phyloP scores from a whole-genome alignment of 2,888 invertebrate species.

The Halictus quadricinctus region DNA sequence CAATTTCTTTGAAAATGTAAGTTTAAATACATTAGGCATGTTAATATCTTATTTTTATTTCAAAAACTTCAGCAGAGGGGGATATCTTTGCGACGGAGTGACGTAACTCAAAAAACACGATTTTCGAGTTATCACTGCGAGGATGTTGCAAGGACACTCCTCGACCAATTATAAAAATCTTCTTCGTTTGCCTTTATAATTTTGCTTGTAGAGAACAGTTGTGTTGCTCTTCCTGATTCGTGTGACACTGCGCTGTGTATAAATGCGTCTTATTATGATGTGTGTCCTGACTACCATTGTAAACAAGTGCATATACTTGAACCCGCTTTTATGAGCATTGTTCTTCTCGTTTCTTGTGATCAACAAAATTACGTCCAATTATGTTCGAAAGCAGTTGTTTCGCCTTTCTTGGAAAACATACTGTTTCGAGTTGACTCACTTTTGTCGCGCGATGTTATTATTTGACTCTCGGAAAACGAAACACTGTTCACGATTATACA shows the following conservation, averaged over 20 bases:
- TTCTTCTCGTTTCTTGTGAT: neutral
- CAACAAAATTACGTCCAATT: neutral
- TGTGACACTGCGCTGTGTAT: neutral
- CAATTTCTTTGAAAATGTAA: too few species aligned
- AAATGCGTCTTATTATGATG: neutral
- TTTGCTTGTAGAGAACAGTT: neutral
- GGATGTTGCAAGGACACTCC: neutral
- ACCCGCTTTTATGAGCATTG: neutral
- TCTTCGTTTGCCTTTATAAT: neutral
- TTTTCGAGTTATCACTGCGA: too few species aligned
- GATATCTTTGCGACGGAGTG: too few species aligned
- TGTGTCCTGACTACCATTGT: neutral
- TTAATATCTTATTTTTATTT: too few species aligned
- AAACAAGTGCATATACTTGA: neutral
- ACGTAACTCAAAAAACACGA: too few species aligned
- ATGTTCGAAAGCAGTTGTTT: neutral
- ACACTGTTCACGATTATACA: neutral
- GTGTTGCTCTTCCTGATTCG: neutral
- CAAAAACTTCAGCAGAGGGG: too few species aligned
- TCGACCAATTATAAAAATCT: neutral
- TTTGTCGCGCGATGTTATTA: neutral
- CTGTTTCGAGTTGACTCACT: neutral
- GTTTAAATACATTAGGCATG: too few species aligned
- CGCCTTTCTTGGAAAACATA: slow-evolving; percentile 36
- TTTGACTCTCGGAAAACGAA: neutral